A percentile compares a stretch with the other conserved stretches of the same genome.
These are phyloP conservation scores for Chiridota heheva DNA, from an alignment of 35 echinoderm and acorn worm genomes.

Conservation along the genomic window DNA sequence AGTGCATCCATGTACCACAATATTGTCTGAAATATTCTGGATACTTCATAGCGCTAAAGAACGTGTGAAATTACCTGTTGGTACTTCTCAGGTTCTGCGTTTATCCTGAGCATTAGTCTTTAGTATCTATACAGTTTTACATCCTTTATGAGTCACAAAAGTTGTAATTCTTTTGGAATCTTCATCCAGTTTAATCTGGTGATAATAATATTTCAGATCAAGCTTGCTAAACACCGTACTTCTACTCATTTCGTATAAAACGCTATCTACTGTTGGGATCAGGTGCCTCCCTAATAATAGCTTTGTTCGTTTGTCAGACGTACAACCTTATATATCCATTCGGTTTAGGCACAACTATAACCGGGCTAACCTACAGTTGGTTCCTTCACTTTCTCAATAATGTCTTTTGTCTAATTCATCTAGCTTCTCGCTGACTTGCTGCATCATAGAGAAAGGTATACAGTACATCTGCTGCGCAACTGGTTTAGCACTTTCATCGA, in stretches of 20 bases:
- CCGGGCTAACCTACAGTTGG: slow-evolving; percentile 70
- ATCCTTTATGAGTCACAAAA: slow-evolving; percentile 58
- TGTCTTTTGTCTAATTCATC: slow-evolving; percentile 60
- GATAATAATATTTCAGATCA: slow-evolving; percentile 71
- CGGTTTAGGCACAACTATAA: slow-evolving; percentile 77
- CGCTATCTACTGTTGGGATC: slow-evolving; percentile 77
- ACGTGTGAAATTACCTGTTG: slow-evolving; percentile 66
- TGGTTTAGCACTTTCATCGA: slow-evolving; percentile 45
- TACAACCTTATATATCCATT: slow-evolving; percentile 68
- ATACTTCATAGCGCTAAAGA: slow-evolving; percentile 56
- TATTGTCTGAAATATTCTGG: slow-evolving; percentile 64
- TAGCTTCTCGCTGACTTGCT: slow-evolving; percentile 51
- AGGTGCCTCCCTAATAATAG: slow-evolving; percentile 52
- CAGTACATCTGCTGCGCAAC: slow-evolving; percentile 62
- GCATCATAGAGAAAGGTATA: slow-evolving; percentile 44
- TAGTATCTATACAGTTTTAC: slow-evolving; percentile 76
- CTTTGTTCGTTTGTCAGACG: slow-evolving; percentile 64
- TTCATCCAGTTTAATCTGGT: slow-evolving; percentile 69
- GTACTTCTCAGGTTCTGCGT: slow-evolving; percentile 62
- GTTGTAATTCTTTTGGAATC: slow-evolving; percentile 62
- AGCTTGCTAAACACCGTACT: slow-evolving; percentile 66
- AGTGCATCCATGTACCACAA: slow-evolving; percentile 52
- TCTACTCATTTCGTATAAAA: slow-evolving; percentile 69
- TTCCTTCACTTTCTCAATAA: slow-evolving; percentile 64
- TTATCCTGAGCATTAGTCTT: slow-evolving; percentile 68